Conservation (phyloP, 2,888 invertebrate species). For the Temnothorax unifasciatus region DNA sequence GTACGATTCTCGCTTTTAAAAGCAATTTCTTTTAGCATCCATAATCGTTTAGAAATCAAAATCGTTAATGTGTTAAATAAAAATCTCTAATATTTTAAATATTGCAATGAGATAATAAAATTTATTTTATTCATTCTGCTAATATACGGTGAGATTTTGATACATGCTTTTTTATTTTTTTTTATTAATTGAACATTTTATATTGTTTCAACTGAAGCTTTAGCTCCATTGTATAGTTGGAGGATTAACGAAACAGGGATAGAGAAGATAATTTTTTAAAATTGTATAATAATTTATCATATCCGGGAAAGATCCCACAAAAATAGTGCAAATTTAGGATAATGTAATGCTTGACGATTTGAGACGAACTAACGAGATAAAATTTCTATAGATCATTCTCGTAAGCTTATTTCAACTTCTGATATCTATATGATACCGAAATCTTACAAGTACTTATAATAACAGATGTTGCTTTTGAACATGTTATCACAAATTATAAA, state of each 20-base stretch:
- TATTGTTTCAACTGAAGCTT: not conserved
- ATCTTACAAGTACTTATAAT: not conserved
- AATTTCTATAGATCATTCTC: not conserved
- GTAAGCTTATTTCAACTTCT: not conserved
- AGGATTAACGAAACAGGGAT: not conserved
- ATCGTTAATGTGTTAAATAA: not conserved
- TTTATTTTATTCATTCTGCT: not conserved
- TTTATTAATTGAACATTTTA: not conserved
- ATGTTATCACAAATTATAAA: slow-evolving; percentile 1
- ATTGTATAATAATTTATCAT: not conserved
- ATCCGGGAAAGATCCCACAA: not conserved
- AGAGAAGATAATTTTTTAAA: not conserved
- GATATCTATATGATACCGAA: not conserved
- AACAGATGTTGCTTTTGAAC: not conserved
- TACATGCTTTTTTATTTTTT: not conserved
- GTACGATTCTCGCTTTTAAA: not conserved
- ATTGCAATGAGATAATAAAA: not conserved
- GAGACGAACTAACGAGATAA: not conserved
- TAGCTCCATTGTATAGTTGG: not conserved
- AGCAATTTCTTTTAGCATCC: not conserved
- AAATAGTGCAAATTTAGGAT: not conserved
- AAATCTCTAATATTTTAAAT: not conserved
- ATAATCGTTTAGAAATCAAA: not conserved
- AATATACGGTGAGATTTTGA: not conserved
- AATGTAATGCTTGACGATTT: not conserved